Evolutionary conservation across 2,113 vertebrate genomes (phyloP), one percentile per base, ranked within the genome.

Genomic region (Saccopteryx bilineata): DNA sequence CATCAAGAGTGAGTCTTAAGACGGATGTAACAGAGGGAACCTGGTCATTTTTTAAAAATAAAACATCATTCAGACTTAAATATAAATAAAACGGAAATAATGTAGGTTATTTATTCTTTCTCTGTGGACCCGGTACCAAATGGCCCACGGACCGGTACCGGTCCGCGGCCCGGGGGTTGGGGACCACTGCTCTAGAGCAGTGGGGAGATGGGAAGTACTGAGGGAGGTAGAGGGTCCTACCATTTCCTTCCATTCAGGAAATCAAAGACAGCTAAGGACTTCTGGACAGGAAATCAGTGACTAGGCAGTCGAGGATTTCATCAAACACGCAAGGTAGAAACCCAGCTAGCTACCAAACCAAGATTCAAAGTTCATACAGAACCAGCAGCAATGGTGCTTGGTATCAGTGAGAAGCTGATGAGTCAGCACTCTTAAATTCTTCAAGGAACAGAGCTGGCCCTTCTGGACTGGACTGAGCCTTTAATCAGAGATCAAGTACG

Each of bases 271-370:
- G 83, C 60, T 75, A 71, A 78, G 31, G 23, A 21, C 72, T 54
- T 87, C 75, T 74, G 46, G 15, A 58, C 1, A 69, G 24, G 60
- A 83, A 93, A 92, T 33, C 19, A 82, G 15, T 68, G 63, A 56
- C 61, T 24, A 56, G 7, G 28, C 9, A 63, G 13, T 54, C 78
- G 63, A 95, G 52, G 19, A 74, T 88, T 86, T 65, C 33, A 39
- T 72, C 39, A 58, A 3, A 87, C 12, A 86, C 71, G 33, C 9
- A 86, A 89, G 50, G 74, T 2, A 79, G 61, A 93, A 81, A 92
- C 14, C 10, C 56, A 86, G 69, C 31, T 39, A 68, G 69, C 31
- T 39, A 68, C 15, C 46, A 65, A 52, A 33, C 33, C 48, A 52
- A 33, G n/a, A 52, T 13, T 50, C 50, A 74, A 71, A 65, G 80